Evolutionary conservation across 1,140 invertebrate species (phyloP), one percentile per base, ranked within the genome.

Genomic region (Bombus superbus): DNA sequence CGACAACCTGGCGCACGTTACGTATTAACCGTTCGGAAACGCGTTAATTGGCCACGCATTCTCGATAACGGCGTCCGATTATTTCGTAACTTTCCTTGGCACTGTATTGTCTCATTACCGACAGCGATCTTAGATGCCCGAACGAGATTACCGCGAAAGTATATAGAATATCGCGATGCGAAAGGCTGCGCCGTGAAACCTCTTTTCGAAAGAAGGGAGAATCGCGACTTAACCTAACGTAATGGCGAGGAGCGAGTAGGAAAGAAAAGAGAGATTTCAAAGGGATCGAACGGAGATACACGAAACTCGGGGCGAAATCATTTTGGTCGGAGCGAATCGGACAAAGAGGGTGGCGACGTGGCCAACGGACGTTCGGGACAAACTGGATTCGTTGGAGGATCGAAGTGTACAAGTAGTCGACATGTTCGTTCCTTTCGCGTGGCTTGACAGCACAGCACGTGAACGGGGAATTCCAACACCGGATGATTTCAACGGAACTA

Each of bases 331-430:
- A 9, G 2, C 0, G 22, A 73, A 44, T 10, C 9, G 53, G 9
- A 47, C 2, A 8, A 25, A 9, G 40, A 76, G 85, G 85, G 38
- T 86, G 80, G 71, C 83, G 76, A 68, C 69, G 42, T 64, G 68
- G 40, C 32, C 62, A 62, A 83, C 38, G 40, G 64, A 44, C 76
- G 13, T 38, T 25, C 72, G 82, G 84, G 64, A 82, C 72, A 15
- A 82, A 86, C 85, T 32, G 18, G 73, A 72, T 83, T 57, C 74
- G 68, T 42, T 38, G 57, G 28, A 32, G 69, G 44, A 86, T 79
- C 81, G 68, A 84, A 62, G 15, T 18, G 64, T 6, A 35, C 73
- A 88, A 62, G 83, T 86, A 88, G 83, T 81, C 35, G 73, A 44
- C 25, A 35, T 47, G 42, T 76, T 71, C 9, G 22, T 47, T 76